These are phyloP conservation scores for Climacteris rufus DNA, from an alignment of 2,113 vertebrate genomes.

Conservation along the genomic window DNA sequence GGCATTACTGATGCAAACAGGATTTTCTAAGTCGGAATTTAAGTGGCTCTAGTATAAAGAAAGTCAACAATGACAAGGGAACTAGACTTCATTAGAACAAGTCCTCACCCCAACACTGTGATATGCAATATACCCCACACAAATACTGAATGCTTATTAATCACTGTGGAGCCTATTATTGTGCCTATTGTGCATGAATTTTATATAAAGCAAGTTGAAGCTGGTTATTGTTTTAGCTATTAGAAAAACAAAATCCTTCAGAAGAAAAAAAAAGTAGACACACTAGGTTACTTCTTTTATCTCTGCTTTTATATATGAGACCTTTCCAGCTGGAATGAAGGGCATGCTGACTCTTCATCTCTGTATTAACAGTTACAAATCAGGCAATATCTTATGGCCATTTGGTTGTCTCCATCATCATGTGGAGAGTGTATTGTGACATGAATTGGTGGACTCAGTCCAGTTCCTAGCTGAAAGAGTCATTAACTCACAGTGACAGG, in stretches of 20 bases:
- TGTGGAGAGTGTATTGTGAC: not conserved
- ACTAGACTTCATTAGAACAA: not conserved
- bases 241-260: not conserved
- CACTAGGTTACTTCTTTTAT: not conserved
- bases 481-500: not conserved
- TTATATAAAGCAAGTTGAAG: not conserved
- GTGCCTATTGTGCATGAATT: not conserved
- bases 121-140: not conserved
- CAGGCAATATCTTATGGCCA: not conserved
- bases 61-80: not conserved
- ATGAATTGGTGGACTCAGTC: not conserved
- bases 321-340: not conserved
- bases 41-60: not conserved
- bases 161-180: not conserved
- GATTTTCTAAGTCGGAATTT: not conserved
- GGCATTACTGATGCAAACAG: not conserved
- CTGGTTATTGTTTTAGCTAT: not conserved
- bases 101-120: not conserved
- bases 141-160: not conserved
- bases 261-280: not conserved
- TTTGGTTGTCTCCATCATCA: not conserved
- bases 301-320: not conserved
- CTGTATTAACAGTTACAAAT: not conserved
- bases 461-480: not conserved
- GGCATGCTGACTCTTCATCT: not conserved